Evolutionary conservation across 1,140 invertebrate genomes (phyloP), one percentile per base, ranked within the genome.

Genomic region (Melipona quadrifasciata): DNA sequence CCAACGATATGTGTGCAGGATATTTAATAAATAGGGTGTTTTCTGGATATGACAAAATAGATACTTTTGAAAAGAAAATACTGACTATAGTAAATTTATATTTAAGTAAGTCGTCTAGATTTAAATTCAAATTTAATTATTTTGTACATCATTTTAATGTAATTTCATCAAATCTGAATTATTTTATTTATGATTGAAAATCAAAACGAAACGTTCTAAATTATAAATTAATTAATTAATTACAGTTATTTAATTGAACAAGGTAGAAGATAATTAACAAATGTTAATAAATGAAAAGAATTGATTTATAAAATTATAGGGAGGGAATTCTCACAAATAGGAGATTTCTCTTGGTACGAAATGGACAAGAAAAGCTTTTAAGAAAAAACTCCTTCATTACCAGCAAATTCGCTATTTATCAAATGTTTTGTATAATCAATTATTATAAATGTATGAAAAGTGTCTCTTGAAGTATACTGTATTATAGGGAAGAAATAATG

Each of bases 1-100:
- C 39, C 24, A 21, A 64, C 31, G 21, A 64, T 64, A 12, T n/a
- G 39, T 34, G 31, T 64, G 24, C 80, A 68, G 51, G 34, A n/a
- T 83, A 70, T 83, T 83, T 83, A 77, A 83, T 83, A 83, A 83
- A 77, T 83, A 83, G 64, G 3, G 65, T 70, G 61, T 83, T 83
- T 83, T 53, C 65, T 83, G 81, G 74, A 47, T 19, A 19, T 51
- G 19, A 53, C 1, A 74, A n/a, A 51, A 34, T 51, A 21, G 4
- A 14, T 10, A 31, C 21, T 1, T 24, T 34, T 47, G 10, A 5
- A 47, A 61, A 11, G 14, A 21, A n/a, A 27, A 51, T 19, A 34
- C 34, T 34, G 12, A 76, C n/a, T 39, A 16, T n/a, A 55, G n/a
- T 24, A 53, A 19, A 57, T 14, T 39, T 34, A 11, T 21, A n/a